Conservation (phyloP, 2,888 invertebrate genomes). For the Temnothorax ravouxi region DNA sequence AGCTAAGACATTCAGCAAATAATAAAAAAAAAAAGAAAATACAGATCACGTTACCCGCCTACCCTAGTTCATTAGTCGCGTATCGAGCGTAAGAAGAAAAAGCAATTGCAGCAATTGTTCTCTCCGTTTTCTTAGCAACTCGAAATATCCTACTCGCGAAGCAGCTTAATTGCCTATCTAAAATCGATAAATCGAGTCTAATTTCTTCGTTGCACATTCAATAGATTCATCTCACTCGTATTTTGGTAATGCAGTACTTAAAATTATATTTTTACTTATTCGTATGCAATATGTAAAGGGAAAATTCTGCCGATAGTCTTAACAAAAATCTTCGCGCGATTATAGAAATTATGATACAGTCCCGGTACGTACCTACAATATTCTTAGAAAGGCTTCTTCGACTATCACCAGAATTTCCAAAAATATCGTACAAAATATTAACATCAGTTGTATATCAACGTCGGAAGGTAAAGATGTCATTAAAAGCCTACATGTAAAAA, state of each 20-base stretch:
- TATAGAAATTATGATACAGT: constrained; percentile 37
- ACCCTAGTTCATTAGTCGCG: constrained; percentile 57
- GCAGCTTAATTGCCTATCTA: constrained; percentile 65
- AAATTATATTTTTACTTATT: constrained; percentile 57
- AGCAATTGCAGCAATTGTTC: constrained; percentile 51
- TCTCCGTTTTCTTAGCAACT: constrained; percentile 60
- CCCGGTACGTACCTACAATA: constrained; percentile 3
- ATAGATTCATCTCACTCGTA: constrained; percentile 80
- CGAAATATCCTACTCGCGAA: constrained; percentile 59
- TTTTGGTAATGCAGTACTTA: constrained; percentile 71
- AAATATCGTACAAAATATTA: constrained; percentile 57
- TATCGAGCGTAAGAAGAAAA: constrained; percentile 55
- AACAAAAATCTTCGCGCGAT: constrained; percentile 49
- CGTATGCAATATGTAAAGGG: constrained; percentile 48
- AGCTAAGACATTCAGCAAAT: constrained; percentile 64
- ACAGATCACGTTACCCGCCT: constrained; percentile 58
- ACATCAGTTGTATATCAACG: constrained; percentile 47
- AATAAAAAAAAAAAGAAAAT: constrained; percentile 49
- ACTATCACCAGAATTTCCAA: constrained; percentile 66
- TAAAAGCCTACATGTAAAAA: constrained; percentile 33
- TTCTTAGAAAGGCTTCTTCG: constrained; percentile 16
- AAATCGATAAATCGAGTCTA: constrained; percentile 73
- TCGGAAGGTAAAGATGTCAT: constrained; percentile 38
- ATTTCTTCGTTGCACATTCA: constrained; percentile 84
- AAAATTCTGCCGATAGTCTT: constrained; percentile 67